Evolutionary conservation across 2,797 vertebrate species (phyloP).

Genomic region (Lepilemur septentrionalis): DNA sequence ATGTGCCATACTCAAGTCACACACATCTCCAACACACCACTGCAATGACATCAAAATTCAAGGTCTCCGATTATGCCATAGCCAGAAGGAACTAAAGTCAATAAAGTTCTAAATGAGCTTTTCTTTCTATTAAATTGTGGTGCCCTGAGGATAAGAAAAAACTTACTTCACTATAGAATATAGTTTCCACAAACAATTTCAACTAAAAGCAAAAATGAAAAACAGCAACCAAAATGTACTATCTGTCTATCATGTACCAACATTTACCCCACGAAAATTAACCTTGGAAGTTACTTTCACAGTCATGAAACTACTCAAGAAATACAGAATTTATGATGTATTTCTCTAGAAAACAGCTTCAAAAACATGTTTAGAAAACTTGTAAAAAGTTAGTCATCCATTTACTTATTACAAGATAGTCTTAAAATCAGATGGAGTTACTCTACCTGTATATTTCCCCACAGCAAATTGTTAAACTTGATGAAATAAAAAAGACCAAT

Average conservation of each 20-base stretch:
- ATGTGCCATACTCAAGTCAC: background rate
- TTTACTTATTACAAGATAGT: background rate
- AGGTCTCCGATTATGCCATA: background rate
- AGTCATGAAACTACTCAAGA: background rate
- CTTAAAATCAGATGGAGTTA: background rate
- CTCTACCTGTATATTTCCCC: background rate
- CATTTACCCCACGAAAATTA: background rate
- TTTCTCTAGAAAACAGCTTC: background rate
- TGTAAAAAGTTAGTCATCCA: background rate
- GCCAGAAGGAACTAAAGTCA: conserved; percentile 29
- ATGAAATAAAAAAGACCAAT: background rate
- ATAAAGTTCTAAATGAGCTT: conserved; percentile 26
- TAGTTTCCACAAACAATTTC: conserved; percentile 31
- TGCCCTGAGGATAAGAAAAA: background rate
- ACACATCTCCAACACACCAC: background rate
- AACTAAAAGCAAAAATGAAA: conserved; percentile 30
- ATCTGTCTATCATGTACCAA: background rate
- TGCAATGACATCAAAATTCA: background rate
- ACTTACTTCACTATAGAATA: background rate
- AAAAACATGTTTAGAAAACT: background rate
- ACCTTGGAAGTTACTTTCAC: background rate
- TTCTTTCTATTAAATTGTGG: background rate
- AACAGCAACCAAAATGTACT: background rate
- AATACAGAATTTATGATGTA: background rate
- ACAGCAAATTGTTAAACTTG: background rate